Evolutionary conservation across 2,113 vertebrate genomes (phyloP), one percentile per base, ranked within the genome.

Genomic region (Suricata suricatta): DNA sequence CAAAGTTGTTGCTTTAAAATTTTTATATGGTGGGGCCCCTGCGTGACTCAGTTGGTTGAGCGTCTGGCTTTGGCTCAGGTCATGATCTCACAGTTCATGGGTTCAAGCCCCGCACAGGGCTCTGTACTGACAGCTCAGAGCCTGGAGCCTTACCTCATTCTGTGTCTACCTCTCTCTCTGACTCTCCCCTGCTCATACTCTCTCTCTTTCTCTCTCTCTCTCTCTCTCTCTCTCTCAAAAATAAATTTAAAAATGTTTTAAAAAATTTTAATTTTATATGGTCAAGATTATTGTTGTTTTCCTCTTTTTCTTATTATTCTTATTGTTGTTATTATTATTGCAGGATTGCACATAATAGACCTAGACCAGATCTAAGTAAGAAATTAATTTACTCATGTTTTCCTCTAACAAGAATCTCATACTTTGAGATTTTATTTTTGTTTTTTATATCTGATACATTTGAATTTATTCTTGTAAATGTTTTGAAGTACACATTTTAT

Each of bases 391-490:
- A 47, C 12, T 88, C 54, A 41, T 96, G 13, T 71, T 82, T 87
- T 95, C n/a, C 86, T 76, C 57, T 81, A 90, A 89, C 3, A 54
- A 76, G 19, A 38, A 35, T 87, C 10, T 38, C 25, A 76, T 38
- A 91, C 4, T 91, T 77, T 12, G 88, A 74, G 27, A 3, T 47
- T 94, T 87, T 60, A 97, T 21, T 52, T 97, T 94, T 44, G n/a
- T 54, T 54, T 76, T 63, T 35, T 57, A 50, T 57, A 11, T 38
- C 14, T 23, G 29, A 27, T 52, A 92, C 15, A 69, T 74, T 96
- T 57, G 47, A 95, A 33, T 44, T 92, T 69, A 76, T 84, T 89
- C 19, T 68, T 80, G 9, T 69, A 21, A 50, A 54, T 66, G 5
- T 23, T 79, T 94, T 84, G 88, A 72, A 7, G 5, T 66, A 74